A percentile compares a stretch with the other conserved stretches of the same genome.
phyloP scores from a whole-genome alignment of 2,113 vertebrate genomes.

The Tupaia tana region DNA sequence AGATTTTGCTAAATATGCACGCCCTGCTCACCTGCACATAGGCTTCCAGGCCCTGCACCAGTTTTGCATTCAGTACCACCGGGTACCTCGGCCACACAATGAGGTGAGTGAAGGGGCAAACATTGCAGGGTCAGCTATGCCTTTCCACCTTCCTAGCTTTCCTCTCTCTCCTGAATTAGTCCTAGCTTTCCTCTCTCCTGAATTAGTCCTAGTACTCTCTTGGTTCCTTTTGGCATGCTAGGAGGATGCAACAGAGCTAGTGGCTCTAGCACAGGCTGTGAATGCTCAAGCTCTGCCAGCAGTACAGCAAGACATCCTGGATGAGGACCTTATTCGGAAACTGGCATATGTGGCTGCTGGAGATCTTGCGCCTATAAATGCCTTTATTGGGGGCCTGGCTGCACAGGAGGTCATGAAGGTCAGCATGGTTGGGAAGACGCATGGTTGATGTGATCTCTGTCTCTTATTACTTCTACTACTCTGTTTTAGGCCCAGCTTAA shows the following conservation, averaged over 20 bases:
- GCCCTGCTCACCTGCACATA: constrained; percentile 89
- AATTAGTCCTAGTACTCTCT: too few relatives aligned
- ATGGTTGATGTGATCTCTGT: not conserved
- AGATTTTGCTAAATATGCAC: constrained; percentile 92
- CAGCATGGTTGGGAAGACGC: not conserved
- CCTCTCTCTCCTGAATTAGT: too few relatives aligned
- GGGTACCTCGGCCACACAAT: constrained; percentile 86
- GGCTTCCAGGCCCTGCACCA: constrained; percentile 92
- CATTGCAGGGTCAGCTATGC: too few relatives aligned
- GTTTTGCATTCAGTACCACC: constrained; percentile 88
- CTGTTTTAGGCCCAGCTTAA: not conserved
- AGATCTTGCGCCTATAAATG: constrained; percentile 91
- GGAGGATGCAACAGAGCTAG: constrained; percentile 89
- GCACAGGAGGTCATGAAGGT: constrained; percentile 97
- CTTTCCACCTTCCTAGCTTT: not conserved
- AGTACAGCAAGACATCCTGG: constrained; percentile 87
- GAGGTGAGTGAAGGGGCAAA: constrained; percentile 79
- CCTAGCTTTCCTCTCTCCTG: too few relatives aligned
- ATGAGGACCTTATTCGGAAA: constrained; percentile 88
- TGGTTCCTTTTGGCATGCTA: constrained; percentile 61
- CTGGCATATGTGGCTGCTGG: constrained; percentile 89
- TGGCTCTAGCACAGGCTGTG: constrained; percentile 86
- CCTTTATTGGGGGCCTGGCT: constrained; percentile 92
- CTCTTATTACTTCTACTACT: too few relatives aligned
- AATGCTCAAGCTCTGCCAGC: constrained; percentile 82